Evolutionary conservation across 2,113 vertebrate genomes (phyloP).

Genomic region (Agapornis roseicollis): DNA sequence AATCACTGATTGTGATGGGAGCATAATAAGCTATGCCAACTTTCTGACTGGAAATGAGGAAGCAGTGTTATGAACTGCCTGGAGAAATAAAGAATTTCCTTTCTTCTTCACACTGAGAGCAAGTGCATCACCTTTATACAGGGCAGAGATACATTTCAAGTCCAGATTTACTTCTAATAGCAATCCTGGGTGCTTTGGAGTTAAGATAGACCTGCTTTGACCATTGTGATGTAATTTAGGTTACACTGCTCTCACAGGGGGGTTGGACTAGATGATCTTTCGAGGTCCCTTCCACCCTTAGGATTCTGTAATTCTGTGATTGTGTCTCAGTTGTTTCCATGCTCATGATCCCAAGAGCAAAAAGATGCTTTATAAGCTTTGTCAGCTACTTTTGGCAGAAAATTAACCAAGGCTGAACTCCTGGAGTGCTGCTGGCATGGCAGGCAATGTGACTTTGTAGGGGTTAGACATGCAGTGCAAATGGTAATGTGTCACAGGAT

Average conservation of each 20-base stretch:
- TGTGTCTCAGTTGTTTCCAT: neutral
- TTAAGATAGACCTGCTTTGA: neutral
- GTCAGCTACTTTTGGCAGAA: neutral
- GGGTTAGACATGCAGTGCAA: neutral
- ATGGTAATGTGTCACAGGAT: neutral
- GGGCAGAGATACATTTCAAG: neutral
- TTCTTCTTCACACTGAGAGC: neutral
- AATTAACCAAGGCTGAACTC: neutral
- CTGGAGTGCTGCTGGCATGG: neutral
- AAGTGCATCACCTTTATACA: neutral
- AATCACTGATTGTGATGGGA: neutral
- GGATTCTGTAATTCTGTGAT: too few species aligned
- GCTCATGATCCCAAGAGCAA: neutral
- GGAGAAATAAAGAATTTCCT: neutral
- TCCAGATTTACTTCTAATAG: neutral
- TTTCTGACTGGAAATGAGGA: neutral
- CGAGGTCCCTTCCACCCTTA: too few species aligned
- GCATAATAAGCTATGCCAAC: neutral
- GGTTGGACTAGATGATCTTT: too few species aligned
- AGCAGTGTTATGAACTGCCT: neutral
- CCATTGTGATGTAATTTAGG: too few species aligned
- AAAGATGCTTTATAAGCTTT: neutral
- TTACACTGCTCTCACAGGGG: too few species aligned
- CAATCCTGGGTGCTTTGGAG: neutral
- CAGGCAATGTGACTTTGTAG: neutral